Evolutionary conservation across 2,888 invertebrate genomes (phyloP).

Genomic region (Microctonus hyperodae): DNA sequence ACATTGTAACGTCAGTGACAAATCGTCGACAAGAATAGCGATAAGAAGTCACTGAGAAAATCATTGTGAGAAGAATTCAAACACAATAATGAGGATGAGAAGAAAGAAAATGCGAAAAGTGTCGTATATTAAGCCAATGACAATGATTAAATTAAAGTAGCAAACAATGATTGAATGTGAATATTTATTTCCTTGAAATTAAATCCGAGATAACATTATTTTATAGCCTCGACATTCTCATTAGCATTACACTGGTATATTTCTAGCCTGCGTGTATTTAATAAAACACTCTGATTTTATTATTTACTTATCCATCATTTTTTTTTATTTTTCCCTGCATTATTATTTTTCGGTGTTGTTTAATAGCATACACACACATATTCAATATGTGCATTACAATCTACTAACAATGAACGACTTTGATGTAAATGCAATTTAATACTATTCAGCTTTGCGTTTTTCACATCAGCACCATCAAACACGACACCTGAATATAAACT

Average conservation of each 20-base stretch:
- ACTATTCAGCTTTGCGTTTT: not conserved
- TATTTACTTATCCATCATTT: not conserved
- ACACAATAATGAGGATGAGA: not conserved
- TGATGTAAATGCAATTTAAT: slow-evolving; percentile 2
- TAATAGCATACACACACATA: not conserved
- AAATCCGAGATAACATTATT: not conserved
- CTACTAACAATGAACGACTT: not conserved
- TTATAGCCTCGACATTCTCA: not conserved
- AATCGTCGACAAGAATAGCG: slow-evolving; percentile 18
- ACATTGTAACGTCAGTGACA: slow-evolving; percentile 24
- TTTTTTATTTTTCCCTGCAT: not conserved
- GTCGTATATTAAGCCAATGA: not conserved
- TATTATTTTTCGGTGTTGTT: not conserved
- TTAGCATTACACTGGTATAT: not conserved
- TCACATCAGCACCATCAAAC: slow-evolving; percentile 2
- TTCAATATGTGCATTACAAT: not conserved
- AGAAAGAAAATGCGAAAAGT: not conserved
- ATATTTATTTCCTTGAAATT: slow-evolving; percentile 3
- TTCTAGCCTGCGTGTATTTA: not conserved
- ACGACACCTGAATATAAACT: slow-evolving; percentile 6
- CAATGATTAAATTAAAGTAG: not conserved
- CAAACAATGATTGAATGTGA: not conserved
- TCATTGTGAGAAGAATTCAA: no score
- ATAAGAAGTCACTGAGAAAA: not conserved
- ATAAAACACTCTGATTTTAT: not conserved